Percentiles rank a stretch among this genome's conserved stretches.
Evolutionary conservation across 2,888 invertebrate species (phyloP).

Genomic region (Tinea trinotella): DNA sequence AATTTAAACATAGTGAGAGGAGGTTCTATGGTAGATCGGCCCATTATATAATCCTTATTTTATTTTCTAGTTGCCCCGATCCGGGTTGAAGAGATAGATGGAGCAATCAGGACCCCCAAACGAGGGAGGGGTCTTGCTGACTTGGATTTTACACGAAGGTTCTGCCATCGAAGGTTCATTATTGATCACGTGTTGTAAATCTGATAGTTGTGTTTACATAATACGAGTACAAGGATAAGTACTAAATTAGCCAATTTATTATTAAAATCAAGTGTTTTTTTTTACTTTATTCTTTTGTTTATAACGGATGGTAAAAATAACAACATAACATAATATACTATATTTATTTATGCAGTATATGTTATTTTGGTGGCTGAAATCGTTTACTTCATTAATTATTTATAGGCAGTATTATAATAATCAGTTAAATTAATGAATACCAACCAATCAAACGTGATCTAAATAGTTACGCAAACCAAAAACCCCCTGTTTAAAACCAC

Average conservation of each 20-base stretch:
- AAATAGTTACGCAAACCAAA: no score
- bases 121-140: constrained; percentile 49
- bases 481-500: no score
- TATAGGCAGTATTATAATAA: no score
- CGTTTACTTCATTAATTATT: no score
- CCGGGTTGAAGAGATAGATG: constrained; percentile 51
- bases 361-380: no score
- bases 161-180: constrained; percentile 45
- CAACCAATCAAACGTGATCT: no score
- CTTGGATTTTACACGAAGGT: constrained; percentile 44
- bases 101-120: constrained; percentile 48
- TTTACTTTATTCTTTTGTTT: no score
- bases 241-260: background rate
- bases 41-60: constrained; percentile 52
- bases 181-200: constrained; percentile 61
- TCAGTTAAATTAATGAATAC: no score
- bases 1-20: background rate
- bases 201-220: constrained; percentile 45
- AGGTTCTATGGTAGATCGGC: constrained; percentile 20
- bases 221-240: constrained; percentile 25
- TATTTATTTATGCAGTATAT: no score
- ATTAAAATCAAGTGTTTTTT: background rate
- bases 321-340: no score
- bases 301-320: no score
- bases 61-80: constrained; percentile 42